Base-by-base conservation (phyloP, 2,888 invertebrate genomes). In the Zaprionus obscuricornis region DNA sequence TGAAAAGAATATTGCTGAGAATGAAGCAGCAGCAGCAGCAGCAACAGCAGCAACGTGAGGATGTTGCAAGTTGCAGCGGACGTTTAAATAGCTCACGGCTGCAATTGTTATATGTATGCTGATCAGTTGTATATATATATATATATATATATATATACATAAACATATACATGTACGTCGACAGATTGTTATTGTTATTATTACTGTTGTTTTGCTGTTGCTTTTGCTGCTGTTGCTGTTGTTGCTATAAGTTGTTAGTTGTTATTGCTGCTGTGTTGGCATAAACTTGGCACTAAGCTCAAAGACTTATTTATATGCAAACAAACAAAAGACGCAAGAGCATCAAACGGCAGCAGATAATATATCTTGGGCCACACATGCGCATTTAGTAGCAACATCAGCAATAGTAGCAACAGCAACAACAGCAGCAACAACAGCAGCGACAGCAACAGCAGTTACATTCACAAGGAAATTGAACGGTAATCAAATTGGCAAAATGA, bases 261-360 rank as follows among this genome's bases (percentile, higher is more conserved):
- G 16, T 34, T 54, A 13, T 33, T 69, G 69, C 66, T 55, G 68
- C n/a, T n/a, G 54, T 68, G 54, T 26, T 58, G 58, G 58, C 66
- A 68, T 59, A 47, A 68, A 54, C 50, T 55, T 55, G 54, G 54
- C 68, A 66, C 51, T 60, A 40, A 27, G 66, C 54, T 37, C 14
- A n/a, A n/a, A n/a, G 29, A 51, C 54, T 66, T 72, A 66, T 66
- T 55, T 68, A 68, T 47, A 69, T 66, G 69, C 62, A 71, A 69
- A 56, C 68, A 63, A 71, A 65, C 36, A 31, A 22, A n/a, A n/a
- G n/a, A n/a, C n/a, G 26, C 29, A 27, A 43, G 10, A 31, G 10
- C 47, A 26, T 13, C 31, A 24, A 20, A 22, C 62, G 50, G 22
- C 34, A 5, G 13, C 10, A n/a, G 40, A 51, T 24, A 52, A 40